Percentiles rank a stretch among this genome's conserved stretches.
phyloP scores from a whole-genome alignment of 2,113 vertebrate genomes.

The Pleuronectes platessa region DNA sequence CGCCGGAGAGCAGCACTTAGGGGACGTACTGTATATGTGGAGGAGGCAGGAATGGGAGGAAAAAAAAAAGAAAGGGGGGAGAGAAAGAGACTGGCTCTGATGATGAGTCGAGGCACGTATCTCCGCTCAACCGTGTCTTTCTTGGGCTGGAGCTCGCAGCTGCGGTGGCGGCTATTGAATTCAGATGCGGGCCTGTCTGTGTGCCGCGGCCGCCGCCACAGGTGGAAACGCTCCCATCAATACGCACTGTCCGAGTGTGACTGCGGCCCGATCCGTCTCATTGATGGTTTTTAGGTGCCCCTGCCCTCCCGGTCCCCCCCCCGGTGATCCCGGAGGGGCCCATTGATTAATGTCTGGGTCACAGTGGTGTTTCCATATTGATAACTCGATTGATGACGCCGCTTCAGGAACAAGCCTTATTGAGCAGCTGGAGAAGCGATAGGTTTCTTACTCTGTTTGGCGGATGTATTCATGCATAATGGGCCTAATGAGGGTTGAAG shows the following conservation, averaged over 20 bases:
- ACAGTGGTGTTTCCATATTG: conserved; percentile 84
- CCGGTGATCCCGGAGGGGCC: conserved; percentile 70
- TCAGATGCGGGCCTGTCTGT: conserved; percentile 72
- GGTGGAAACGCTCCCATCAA: conserved; percentile 81
- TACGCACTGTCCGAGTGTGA: conserved; percentile 75
- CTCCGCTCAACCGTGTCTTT: conserved; percentile 80
- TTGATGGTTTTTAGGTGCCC: conserved; percentile 77
- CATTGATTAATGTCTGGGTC: conserved; percentile 84
- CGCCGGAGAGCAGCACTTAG: background rate
- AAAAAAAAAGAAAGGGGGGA: conserved; percentile 22
- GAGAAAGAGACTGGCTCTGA: conserved; percentile 44
- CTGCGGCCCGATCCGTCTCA: conserved; percentile 76
- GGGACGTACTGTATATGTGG: background rate
- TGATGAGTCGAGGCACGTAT: conserved; percentile 81
- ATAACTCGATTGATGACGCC: conserved; percentile 84
- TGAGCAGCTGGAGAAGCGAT: conserved; percentile 75
- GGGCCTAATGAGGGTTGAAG: conserved; percentile 19
- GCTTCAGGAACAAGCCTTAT: conserved; percentile 78
- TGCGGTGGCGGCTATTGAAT: conserved; percentile 78
- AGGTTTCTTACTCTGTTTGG: conserved; percentile 36
- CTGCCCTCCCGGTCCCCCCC: conserved; percentile 63
- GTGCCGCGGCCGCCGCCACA: conserved; percentile 68
- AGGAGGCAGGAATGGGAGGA: background rate
- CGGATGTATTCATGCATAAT: background rate
- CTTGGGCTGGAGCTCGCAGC: conserved; percentile 70